Evolutionary conservation across 1,140 invertebrate genomes (phyloP), one percentile per base, ranked within the genome.

Genomic region (Drosophila virilis): DNA sequence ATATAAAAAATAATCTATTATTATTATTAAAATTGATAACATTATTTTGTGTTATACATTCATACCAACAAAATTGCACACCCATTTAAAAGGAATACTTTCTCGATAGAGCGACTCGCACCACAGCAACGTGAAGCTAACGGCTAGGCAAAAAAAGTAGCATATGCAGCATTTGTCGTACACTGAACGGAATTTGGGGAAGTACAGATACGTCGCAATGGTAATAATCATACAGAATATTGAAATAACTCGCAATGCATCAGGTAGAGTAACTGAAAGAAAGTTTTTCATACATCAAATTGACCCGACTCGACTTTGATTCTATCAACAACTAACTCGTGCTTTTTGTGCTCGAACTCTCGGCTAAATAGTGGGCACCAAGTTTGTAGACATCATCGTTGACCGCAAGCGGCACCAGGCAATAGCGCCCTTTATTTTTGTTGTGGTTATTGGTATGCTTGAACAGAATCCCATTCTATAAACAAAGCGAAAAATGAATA

Each of bases 141-240:
- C 69, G 15, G 95, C 91, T 1, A 96, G 92, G 4, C 93, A 93
- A 8, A 92, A 88, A 1, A 96, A 94, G 79, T 96, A 96, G 60
- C 94, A 94, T 94, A 96, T 95, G 1, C 96, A 91, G 5, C 94
- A 95, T 80, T 94, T 94, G 1, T 95, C 96, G 95, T 0, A 96
- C 91, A 96, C 17, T 94, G 28, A 6, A 6, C 80, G 17, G 96
- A 86, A 57, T 96, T 95, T 0, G 94, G 94, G 93, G 17, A 95
- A 92, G 79, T 96, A 96, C 0, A 96, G 94, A 38, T 95, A 48
- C 0, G 12, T n/a, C 10, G 22, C 48, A 32, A 50, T 32, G 7
- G 48, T 33, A 54, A 96, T 94, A 0, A 96, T 96, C 0, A 93
- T 92, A 15, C 95, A 96, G 0, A 95, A 94, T 2, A 95, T 93